These are phyloP conservation scores for Alloplasta piceator DNA, from an alignment of 2,888 invertebrate genomes.

Conservation along the genomic window DNA sequence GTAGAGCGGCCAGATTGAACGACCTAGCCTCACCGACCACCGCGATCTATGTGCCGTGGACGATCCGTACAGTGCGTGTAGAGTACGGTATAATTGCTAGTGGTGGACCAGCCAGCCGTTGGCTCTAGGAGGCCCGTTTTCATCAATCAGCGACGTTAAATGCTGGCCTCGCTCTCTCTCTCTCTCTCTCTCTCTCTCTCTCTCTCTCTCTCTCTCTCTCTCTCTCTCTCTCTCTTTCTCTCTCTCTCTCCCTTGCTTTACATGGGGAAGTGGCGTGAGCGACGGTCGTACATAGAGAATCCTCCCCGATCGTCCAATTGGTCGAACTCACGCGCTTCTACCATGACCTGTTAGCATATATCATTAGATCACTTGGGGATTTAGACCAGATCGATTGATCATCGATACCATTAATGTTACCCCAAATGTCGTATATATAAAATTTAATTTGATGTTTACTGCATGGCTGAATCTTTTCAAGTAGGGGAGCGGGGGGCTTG, in stretches of 20 bases:
- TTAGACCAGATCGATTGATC: slow-evolving; percentile 53
- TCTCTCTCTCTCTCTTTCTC: slow-evolving; percentile 45
- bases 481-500: too few relatives aligned
- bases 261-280: slow-evolving; percentile 33
- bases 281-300: slow-evolving; percentile 31
- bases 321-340: slow-evolving; percentile 50
- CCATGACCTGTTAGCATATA: slow-evolving; percentile 57
- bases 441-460: too few relatives aligned
- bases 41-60: slow-evolving; percentile 79
- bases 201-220: slow-evolving; percentile 31
- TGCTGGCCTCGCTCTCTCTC: slow-evolving; percentile 69
- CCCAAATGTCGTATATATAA: background rate
- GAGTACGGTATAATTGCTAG: slow-evolving; percentile 80
- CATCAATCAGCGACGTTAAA: slow-evolving; percentile 82
- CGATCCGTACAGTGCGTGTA: slow-evolving; percentile 76
- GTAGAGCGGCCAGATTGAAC: slow-evolving; percentile 72
- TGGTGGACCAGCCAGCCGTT: slow-evolving; percentile 76
- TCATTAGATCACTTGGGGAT: slow-evolving; percentile 63
- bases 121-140: slow-evolving; percentile 79
- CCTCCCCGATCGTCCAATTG: slow-evolving; percentile 51
- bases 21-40: slow-evolving; percentile 68
- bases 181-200: slow-evolving; percentile 14
- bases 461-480: too few relatives aligned
- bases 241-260: background rate
- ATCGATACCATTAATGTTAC: slow-evolving; percentile 47